Percentiles rank a stretch among this genome's conserved stretches.
phyloP scores from a whole-genome alignment of 2,888 invertebrate species.

The Machimus atricapillus region DNA sequence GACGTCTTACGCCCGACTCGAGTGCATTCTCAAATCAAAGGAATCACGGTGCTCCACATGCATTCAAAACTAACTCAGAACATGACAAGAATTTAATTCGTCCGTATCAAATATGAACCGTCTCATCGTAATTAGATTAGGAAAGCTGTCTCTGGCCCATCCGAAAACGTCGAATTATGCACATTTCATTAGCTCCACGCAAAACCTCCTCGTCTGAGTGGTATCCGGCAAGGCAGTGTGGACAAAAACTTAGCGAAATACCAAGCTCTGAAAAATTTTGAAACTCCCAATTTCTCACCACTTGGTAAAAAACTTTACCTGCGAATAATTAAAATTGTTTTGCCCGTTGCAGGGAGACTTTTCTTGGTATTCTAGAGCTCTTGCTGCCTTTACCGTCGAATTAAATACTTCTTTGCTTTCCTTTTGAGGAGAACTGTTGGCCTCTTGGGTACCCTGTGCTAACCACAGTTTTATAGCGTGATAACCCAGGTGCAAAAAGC shows the following conservation, averaged over 20 bases:
- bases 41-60: constrained; percentile 43
- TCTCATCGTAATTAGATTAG: constrained; percentile 44
- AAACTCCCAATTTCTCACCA: constrained; percentile 22
- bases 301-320: background rate
- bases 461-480: background rate
- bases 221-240: background rate
- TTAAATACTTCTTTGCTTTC: constrained; percentile 2
- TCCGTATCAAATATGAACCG: constrained; percentile 29
- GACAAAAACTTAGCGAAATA: constrained; percentile 1
- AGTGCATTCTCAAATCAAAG: constrained; percentile 23
- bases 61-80: constrained; percentile 41
- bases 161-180: constrained; percentile 26
- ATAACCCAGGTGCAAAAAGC: constrained; percentile 15
- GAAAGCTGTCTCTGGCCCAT: background rate
- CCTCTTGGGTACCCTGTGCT: background rate
- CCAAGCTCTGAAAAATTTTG: background rate
- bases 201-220: background rate
- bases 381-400: background rate
- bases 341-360: background rate
- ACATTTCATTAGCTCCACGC: constrained; percentile 6
- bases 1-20: constrained; percentile 9
- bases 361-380: background rate
- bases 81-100: constrained; percentile 26
- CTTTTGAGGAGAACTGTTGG: constrained; percentile 7
- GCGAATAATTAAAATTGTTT: background rate